Evolutionary conservation across 23 tunicate species (phyloP), one percentile per base, ranked within the genome.

Genomic region (Phallusia fumigata): DNA sequence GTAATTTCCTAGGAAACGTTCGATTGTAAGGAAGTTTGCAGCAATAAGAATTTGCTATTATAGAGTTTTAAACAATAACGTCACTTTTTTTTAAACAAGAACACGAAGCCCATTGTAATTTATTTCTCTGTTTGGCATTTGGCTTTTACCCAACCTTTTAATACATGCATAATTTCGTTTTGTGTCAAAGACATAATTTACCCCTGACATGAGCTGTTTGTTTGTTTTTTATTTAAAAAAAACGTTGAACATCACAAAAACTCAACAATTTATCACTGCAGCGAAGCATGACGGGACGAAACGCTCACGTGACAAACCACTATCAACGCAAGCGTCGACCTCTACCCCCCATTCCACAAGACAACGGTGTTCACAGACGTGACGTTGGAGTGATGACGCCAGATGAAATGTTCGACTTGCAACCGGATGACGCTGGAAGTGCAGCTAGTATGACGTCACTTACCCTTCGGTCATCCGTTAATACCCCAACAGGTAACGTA

Each of bases 361-460:
- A 35, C 24, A 26, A 36, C 18, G 32, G 22, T 10, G 81, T 77
- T 12, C 72, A 51, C 36, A 51, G 80, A 0, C 80, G 84, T 22
- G 90, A 86, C 58, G 84, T 86, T 6, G 90, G 90, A 74, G 84
- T 80, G 21, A 86, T 86, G 90, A 86, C 90, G 33, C 84, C 90
- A 24, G 89, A 35, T 18, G 33, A 53, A 22, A 35, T 76, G 81
- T 49, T 53, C 32, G 75, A 65, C 78, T 33, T 34, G 24, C 30
- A 19, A 30, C 1, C 47, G 2, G 33, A 50, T 13, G 75, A 76
- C 76, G 87, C 45, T 0, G 30, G 19, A 18, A 77, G 80, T 36
- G 35, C 76, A 31, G n/a, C n/a, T 0, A 76, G 80, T 58, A 32
- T 35, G 49, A 76, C 81, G 3, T 74, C 87, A 13, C 26, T 53